These are phyloP conservation scores for Lepisosteus osseus DNA, from an alignment of 2,113 vertebrate genomes.

Conservation along the genomic window DNA sequence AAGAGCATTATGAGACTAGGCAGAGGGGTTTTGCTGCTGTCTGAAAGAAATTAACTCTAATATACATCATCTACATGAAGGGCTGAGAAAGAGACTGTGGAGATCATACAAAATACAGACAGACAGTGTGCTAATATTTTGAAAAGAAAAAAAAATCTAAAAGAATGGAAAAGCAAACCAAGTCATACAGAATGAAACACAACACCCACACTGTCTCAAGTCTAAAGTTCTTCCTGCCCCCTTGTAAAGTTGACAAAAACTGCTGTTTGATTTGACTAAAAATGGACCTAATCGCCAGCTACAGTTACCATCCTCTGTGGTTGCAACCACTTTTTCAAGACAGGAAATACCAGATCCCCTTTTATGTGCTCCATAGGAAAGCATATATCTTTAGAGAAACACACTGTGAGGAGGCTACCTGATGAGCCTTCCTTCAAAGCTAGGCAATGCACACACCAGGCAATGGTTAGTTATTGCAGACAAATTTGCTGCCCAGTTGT, in stretches of 20 bases:
- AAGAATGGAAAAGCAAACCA: background rate
- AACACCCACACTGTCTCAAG: conserved; percentile 1
- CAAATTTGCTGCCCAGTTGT: no score
- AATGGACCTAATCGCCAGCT: background rate
- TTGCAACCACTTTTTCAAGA: no score
- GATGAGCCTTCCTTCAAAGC: no score
- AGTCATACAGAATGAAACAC: background rate
- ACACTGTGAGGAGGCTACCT: no score
- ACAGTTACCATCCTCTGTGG: no score
- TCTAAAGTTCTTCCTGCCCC: conserved; percentile 18
- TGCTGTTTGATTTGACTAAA: background rate
- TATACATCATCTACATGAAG: background rate
- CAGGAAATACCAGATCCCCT: no score
- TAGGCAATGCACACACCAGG: no score
- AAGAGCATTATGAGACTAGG: background rate
- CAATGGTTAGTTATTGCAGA: no score
- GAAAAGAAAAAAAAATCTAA: background rate
- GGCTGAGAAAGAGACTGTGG: background rate
- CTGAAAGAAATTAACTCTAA: background rate
- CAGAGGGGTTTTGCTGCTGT: background rate
- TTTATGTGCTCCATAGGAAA: no score
- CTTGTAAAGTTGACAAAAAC: background rate
- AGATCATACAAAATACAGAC: background rate
- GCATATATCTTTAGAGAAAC: no score
- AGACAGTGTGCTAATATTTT: conserved; percentile 24